Evolutionary conservation across 2,888 invertebrate genomes (phyloP).

Genomic region (Thera britannica): DNA sequence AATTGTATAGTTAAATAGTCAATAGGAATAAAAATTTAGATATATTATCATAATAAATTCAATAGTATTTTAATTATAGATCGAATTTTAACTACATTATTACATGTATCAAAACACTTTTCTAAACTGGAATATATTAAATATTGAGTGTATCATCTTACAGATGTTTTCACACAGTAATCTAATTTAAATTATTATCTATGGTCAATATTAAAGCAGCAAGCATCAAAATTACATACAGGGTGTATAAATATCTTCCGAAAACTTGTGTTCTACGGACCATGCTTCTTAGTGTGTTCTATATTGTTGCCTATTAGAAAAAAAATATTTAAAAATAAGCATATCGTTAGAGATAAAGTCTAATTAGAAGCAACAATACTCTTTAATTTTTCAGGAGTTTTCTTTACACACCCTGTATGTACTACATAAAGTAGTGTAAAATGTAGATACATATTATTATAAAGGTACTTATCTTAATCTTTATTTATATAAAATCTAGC

Average conservation of each 20-base stretch:
- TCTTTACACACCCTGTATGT: background rate
- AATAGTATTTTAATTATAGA: background rate
- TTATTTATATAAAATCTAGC: slow-evolving; percentile 10
- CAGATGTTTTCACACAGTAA: background rate
- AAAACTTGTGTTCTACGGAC: background rate
- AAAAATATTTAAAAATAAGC: too few relatives aligned
- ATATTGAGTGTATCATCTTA: background rate
- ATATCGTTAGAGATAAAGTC: too few relatives aligned
- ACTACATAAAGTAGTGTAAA: background rate
- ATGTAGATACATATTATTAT: slow-evolving; percentile 1
- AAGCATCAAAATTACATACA: background rate
- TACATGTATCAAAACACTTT: slow-evolving; percentile 16
- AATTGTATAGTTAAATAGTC: background rate
- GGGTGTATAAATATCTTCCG: background rate
- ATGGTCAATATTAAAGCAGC: background rate
- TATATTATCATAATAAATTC: background rate
- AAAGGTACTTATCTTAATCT: slow-evolving; percentile 9
- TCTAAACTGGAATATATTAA: slow-evolving; percentile 3
- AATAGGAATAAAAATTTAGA: background rate
- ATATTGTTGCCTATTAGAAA: background rate
- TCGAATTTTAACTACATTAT: slow-evolving; percentile 3
- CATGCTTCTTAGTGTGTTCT: background rate
- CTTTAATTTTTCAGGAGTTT: background rate
- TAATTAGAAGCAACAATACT: too few relatives aligned
- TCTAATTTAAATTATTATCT: background rate